Evolutionary conservation across 2,888 invertebrate species (phyloP).

Genomic region (Hypsopygia costalis): DNA sequence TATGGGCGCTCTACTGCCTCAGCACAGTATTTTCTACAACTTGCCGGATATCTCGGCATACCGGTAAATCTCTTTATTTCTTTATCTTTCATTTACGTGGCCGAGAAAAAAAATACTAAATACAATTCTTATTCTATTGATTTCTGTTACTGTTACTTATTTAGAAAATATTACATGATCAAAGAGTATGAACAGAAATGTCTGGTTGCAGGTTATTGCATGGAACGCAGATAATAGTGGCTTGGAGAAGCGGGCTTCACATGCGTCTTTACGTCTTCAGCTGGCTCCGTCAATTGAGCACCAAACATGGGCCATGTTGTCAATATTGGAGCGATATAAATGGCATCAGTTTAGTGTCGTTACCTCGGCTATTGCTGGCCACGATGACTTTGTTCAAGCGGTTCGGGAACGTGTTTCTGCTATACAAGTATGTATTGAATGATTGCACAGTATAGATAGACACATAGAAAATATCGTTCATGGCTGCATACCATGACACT

Average conservation of each 20-base stretch:
- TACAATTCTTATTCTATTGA: background rate
- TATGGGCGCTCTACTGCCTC: conserved; percentile 96
- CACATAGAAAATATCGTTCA: no score
- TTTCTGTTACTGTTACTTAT: background rate
- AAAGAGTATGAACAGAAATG: background rate
- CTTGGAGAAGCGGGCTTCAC: conserved; percentile 88
- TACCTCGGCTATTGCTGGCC: conserved; percentile 95
- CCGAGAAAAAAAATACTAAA: background rate
- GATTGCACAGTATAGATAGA: background rate
- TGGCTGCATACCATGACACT: no score
- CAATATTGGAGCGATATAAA: conserved; percentile 96
- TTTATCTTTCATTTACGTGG: conserved; percentile 10
- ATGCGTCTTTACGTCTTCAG: conserved; percentile 94
- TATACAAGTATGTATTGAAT: conserved; percentile 82
- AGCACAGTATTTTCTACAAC: conserved; percentile 95
- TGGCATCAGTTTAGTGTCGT: conserved; percentile 98
- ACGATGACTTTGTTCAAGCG: conserved; percentile 97
- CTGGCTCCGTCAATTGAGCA: conserved; percentile 98
- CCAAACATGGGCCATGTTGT: conserved; percentile 97
- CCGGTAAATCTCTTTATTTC: conserved; percentile 81
- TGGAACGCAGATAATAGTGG: conserved; percentile 99
- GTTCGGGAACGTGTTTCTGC: conserved; percentile 92
- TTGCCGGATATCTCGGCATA: conserved; percentile 96
- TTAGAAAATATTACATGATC: background rate
- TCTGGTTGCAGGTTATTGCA: conserved; percentile 85